Conservation (phyloP, 1,140 invertebrate genomes). For the Coenobita brevimanus region DNA sequence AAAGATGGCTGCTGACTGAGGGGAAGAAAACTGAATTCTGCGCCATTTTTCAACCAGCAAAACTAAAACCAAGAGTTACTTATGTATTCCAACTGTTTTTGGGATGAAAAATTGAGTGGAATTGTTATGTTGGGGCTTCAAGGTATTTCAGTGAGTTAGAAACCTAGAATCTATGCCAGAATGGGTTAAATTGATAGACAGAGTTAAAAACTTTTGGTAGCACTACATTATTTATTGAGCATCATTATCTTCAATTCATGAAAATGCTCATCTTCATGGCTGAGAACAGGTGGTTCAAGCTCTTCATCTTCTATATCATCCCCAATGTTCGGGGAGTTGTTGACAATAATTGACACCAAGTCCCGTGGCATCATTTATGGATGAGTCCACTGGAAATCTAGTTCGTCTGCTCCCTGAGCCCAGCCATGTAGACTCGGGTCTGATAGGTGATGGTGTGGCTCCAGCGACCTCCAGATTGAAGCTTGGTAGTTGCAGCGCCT, state of each 20-base stretch:
- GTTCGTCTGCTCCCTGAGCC: too few species aligned
- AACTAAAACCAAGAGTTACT: too few species aligned
- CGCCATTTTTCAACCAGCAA: neutral
- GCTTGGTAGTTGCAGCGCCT: too few species aligned
- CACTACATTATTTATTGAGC: constrained; percentile 5
- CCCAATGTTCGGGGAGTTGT: too few species aligned
- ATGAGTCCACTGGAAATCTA: too few species aligned
- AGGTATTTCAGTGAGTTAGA: neutral
- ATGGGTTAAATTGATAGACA: neutral
- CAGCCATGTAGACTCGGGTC: neutral
- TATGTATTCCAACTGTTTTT: too few species aligned
- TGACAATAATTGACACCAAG: too few species aligned
- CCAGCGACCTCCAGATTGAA: too few species aligned
- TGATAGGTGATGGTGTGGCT: neutral
- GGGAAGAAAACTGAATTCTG: neutral
- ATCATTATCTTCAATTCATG: neutral
- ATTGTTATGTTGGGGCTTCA: neutral
- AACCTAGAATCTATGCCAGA: neutral
- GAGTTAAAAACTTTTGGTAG: neutral
- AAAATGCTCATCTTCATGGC: neutral
- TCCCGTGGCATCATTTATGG: too few species aligned
- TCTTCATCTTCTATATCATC: too few species aligned
- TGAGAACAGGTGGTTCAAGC: neutral
- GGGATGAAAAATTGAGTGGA: neutral
- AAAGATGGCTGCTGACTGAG: neutral